These are phyloP conservation scores for Micrasema longulum DNA, from an alignment of 1,140 invertebrate genomes.

Conservation along the genomic window DNA sequence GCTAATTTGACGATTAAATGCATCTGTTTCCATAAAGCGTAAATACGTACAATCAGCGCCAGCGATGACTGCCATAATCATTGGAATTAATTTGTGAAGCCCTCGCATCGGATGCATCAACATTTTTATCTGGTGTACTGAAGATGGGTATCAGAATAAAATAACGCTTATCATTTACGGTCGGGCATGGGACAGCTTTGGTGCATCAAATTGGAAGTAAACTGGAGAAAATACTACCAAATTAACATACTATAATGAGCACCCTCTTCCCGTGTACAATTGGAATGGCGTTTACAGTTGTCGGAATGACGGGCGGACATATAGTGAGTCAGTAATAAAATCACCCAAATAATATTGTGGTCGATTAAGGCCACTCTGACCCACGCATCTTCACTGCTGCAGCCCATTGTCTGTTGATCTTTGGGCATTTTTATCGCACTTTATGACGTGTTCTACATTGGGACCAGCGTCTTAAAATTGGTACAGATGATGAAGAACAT, in stretches of 20 bases:
- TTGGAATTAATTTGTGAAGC: constrained; percentile 18
- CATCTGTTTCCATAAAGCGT: neutral
- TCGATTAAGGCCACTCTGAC: constrained; percentile 24
- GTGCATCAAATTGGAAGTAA: constrained; percentile 14
- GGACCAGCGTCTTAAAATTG: too few species aligned
- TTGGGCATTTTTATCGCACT: constrained; percentile 37
- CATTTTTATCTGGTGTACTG: neutral
- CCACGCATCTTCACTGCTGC: constrained; percentile 1
- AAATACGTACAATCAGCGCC: neutral
- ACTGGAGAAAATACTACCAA: constrained; percentile 29
- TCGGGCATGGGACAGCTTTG: constrained; percentile 6
- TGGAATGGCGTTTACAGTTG: constrained; percentile 40
- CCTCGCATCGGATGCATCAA: constrained; percentile 10
- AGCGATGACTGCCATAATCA: constrained; percentile 9
- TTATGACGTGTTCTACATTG: constrained; percentile 31
- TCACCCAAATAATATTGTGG: constrained; percentile 28
- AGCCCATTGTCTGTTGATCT: constrained; percentile 29
- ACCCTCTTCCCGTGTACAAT: constrained; percentile 8
- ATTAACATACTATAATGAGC: constrained; percentile 40
- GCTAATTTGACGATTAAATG: constrained; percentile 26
- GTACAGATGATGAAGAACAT: too few species aligned
- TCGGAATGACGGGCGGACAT: constrained; percentile 35
- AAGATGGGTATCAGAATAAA: constrained; percentile 12
- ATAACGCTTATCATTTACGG: constrained; percentile 27
- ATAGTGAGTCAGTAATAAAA: constrained; percentile 34